Evolutionary conservation across 1,140 invertebrate species (phyloP), one percentile per base, ranked within the genome.

Genomic region (Frieseomelitta varia): DNA sequence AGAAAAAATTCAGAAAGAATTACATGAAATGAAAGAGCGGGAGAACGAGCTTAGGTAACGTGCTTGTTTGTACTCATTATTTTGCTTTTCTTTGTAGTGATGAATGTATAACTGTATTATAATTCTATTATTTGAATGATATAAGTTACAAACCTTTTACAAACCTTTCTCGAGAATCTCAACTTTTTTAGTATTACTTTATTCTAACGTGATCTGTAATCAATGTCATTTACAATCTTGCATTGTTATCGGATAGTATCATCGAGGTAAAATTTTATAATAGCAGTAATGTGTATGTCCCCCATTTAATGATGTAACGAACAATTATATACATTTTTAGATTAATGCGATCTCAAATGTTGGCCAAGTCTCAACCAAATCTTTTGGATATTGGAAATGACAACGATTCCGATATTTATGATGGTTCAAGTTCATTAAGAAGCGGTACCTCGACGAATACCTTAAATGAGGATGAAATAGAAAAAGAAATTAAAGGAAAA

Each of bases 1-100:
- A 91, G 96, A 97, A 86, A 97, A 97, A 92, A 97, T 97, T 79
- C 97, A 97, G 91, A 96, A 97, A 81, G 97, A 97, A 92, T 93
- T 97, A 53, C 95, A 96, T 91, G 97, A 97, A 87, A 97, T 97
- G 95, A 97, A 97, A 88, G 95, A 96, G 65, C 95, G 97, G 65
- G 97, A 97, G 90, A 96, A 96, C 78, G 97, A 97, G 90, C 93
- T 97, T 21, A 97, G 96, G 95, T 96, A 77, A 77, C n/a, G 24
- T 39, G 15, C 14, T 17, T 30, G 15, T 21, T 27, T 34, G n/a
- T 34, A 47, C 39, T 8, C 8, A 10, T 17, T 21, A 27, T 39
- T 27, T 34, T 47, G 12, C 39, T 19, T 53, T 53, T 34, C 58
- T 27, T 53, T 27, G 15, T 65, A 65, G 27, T 2, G 6, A 6